Evolutionary conservation across 2,797 vertebrate genomes (phyloP).

Genomic region (Notolepis coatsorum): DNA sequence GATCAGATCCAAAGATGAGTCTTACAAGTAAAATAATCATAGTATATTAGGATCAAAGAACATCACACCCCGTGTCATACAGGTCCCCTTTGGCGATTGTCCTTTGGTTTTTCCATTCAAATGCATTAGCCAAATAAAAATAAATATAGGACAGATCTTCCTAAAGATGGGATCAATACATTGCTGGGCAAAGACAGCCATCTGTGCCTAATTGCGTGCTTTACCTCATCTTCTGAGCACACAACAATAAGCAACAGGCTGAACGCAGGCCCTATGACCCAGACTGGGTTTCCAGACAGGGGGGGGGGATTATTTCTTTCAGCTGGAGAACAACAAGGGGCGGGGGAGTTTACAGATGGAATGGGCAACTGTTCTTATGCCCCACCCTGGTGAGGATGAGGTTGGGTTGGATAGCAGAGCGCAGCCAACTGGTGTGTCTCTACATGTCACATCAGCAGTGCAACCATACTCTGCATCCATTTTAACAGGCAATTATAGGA

Average conservation of each 20-base stretch:
- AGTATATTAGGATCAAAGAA: slow-evolving; percentile 65
- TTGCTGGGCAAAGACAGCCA: slow-evolving; percentile 82
- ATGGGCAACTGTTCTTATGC: slow-evolving; percentile 78
- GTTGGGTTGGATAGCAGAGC: slow-evolving; percentile 54
- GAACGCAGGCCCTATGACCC: slow-evolving; percentile 84
- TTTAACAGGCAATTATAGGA: slow-evolving; percentile 74
- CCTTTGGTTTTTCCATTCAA: slow-evolving; percentile 45
- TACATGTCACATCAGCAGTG: slow-evolving; percentile 51
- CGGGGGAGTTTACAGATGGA: slow-evolving; percentile 70
- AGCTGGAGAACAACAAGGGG: slow-evolving; percentile 87
- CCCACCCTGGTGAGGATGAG: slow-evolving; percentile 67
- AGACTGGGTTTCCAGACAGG: slow-evolving; percentile 81
- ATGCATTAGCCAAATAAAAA: slow-evolving; percentile 67
- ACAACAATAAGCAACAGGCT: slow-evolving; percentile 89
- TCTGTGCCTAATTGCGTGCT: slow-evolving; percentile 86
- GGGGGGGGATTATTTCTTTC: slow-evolving; percentile 85
- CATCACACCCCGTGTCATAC: slow-evolving; percentile 46
- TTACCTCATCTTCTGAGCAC: slow-evolving; percentile 80
- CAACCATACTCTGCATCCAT: slow-evolving; percentile 43
- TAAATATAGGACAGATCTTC: slow-evolving; percentile 72
- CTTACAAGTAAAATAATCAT: slow-evolving; percentile 44
- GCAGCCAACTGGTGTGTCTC: slow-evolving; percentile 66
- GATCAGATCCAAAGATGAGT: slow-evolving; percentile 42
- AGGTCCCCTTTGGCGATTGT: slow-evolving; percentile 12
- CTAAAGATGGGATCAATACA: slow-evolving; percentile 76